Base-by-base conservation (phyloP, 2,113 vertebrate species). In the Mormyrus lacerda region DNA sequence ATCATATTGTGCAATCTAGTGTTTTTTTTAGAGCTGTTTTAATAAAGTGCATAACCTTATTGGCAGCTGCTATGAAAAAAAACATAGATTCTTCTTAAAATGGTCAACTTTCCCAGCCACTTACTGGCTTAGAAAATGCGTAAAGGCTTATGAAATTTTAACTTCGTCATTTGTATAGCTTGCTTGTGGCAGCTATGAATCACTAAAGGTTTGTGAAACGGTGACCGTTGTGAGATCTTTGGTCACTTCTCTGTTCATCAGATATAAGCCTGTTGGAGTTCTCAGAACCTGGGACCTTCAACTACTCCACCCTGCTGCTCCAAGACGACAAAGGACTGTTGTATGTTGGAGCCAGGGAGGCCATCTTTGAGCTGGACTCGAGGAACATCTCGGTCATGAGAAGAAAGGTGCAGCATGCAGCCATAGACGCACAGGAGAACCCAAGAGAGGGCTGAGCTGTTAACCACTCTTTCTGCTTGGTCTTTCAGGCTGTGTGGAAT, bases 321-420 rank as follows among this genome's bases (percentile, higher is more conserved):
- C 93, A 93, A 53, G 94, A 95, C 39, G 95, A 96, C 90, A 88
- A 93, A 1, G 91, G 93, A 2, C 73, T 93, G 58, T 88, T 96
- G 90, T 93, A 96, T 90, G 92, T 95, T 55, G 95, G 96, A 15
- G 96, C 96, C n/a, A 94, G 96, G 91, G 94, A 96, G 89, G 94
- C 94, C 69, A 51, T 96, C 24, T 96, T 95, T 35, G 95, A 93
- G 44, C 93, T 96, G 90, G 94, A 96, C 91, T 91, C 96, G 88
- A 92, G 92, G 42, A 86, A 95, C 90, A 90, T 97, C 87, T 94
- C 94, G 13, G 87, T 90, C 90, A 92, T 89, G 89, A 92, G 94
- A 90, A 89, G 92, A n/a, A 91, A 55, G 88, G 95, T 95, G 91
- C 19, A 48, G 44, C 39, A 47, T 3, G 35, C 6, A 3, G 0